A percentile compares a stretch with the other conserved stretches of the same genome.
These are phyloP conservation scores for Chromis chromis DNA, from an alignment of 2,797 vertebrate species.

Conservation along the genomic window DNA sequence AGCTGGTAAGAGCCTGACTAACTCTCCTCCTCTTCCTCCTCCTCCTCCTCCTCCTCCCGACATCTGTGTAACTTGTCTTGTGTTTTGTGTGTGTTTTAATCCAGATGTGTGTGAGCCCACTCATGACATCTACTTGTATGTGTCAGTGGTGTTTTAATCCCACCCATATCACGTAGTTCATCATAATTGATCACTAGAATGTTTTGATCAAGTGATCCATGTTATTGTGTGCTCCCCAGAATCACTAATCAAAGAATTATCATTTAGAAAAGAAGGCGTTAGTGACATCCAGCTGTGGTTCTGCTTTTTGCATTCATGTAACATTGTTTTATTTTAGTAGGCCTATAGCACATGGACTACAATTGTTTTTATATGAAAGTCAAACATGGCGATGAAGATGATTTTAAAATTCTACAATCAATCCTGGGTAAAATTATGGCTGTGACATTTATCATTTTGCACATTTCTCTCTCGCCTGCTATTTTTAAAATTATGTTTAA, in stretches of 20 bases:
- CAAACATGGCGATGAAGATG: constrained; percentile 2
- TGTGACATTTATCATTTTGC: constrained; percentile 6
- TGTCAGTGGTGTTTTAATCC: constrained; percentile 62
- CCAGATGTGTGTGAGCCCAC: constrained; percentile 31
- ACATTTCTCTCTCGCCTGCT: constrained; percentile 32
- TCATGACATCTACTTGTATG: constrained; percentile 50
- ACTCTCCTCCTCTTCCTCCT: constrained; percentile 61
- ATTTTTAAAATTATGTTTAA: constrained; percentile 32
- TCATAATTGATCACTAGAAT: constrained; percentile 51
- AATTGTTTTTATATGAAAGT: not conserved
- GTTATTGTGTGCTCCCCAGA: constrained; percentile 32
- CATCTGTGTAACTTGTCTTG: constrained; percentile 52
- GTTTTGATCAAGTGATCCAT: constrained; percentile 50
- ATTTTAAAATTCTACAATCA: constrained; percentile 1
- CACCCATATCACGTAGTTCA: constrained; percentile 41
- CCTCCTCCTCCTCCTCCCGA: constrained; percentile 23
- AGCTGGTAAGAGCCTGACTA: constrained; percentile 96
- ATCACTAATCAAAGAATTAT: constrained; percentile 64
- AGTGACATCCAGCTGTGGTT: constrained; percentile 40
- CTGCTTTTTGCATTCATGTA: constrained; percentile 35
- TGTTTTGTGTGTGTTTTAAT: constrained; percentile 45
- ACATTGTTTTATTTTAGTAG: constrained; percentile 40
- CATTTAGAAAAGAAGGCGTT: constrained; percentile 60
- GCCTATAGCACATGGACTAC: constrained; percentile 1
- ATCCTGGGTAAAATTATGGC: not conserved